A percentile compares a stretch with the other conserved stretches of the same genome.
Conservation (phyloP, 1,140 invertebrate species). For the Aphelenchoides besseyi region DNA sequence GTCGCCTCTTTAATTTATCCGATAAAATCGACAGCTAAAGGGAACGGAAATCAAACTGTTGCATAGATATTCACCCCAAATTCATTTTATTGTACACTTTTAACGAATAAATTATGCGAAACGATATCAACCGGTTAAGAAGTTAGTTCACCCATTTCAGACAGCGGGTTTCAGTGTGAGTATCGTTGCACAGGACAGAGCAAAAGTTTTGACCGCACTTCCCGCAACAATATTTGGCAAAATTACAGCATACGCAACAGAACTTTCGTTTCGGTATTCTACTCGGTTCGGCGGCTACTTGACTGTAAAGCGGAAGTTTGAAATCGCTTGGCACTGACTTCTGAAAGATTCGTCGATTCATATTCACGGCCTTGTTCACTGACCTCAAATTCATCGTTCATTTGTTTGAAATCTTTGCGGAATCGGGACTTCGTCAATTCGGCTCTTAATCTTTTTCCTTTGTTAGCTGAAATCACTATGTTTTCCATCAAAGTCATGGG, state of each 20-base stretch:
- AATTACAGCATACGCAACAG: conserved; percentile 5
- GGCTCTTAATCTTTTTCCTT: conserved; percentile 37
- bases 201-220: conserved; percentile 15
- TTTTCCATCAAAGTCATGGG: background rate
- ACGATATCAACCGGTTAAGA: too few species aligned
- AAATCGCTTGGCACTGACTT: background rate
- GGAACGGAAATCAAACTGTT: too few species aligned
- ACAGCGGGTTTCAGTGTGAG: conserved; percentile 9
- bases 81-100: too few species aligned
- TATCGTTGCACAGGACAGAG: conserved; percentile 16
- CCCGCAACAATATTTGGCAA: conserved; percentile 5
- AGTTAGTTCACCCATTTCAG: too few species aligned
- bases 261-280: conserved; percentile 5
- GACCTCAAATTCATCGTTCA: conserved; percentile 37
- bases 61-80: too few species aligned
- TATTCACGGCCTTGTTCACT: background rate
- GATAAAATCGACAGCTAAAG: too few species aligned
- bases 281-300: background rate
- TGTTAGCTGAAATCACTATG: conserved; percentile 30
- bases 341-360: background rate
- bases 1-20: too few species aligned
- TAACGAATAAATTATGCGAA: too few species aligned
- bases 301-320: background rate
- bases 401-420: conserved; percentile 33
- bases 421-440: conserved; percentile 37